Evolutionary conservation across 2,113 vertebrate genomes (phyloP).

Genomic region (western clawed frog (Xenopus tropicalis)): DNA sequence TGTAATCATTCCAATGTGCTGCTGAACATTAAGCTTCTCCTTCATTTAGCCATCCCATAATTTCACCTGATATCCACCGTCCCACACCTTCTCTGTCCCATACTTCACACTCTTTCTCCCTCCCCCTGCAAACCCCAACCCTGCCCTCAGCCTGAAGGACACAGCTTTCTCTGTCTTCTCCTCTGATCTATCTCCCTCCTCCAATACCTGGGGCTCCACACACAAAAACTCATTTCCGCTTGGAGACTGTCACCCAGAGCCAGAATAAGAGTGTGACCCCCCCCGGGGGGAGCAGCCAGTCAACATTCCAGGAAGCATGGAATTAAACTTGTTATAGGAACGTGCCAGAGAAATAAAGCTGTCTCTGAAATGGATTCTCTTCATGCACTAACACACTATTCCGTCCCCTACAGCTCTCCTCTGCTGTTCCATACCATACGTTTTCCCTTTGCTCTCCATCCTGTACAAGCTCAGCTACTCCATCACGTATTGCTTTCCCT

Average conservation of each 20-base stretch:
- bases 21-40: not conserved
- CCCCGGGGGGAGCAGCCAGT: conserved; percentile 19
- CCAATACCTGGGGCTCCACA: conserved; percentile 11
- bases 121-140: not conserved
- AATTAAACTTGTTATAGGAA: conserved; percentile 31
- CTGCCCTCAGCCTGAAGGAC: not conserved
- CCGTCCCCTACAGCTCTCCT: not conserved
- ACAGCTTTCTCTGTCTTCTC: conserved; percentile 11
- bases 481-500: no score
- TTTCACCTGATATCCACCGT: not conserved
- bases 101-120: not conserved
- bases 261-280: conserved; percentile 28
- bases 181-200: conserved; percentile 19
- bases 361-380: conserved; percentile 19
- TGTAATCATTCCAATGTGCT: not conserved
- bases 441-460: no score
- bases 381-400: not conserved
- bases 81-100: not conserved
- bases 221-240: conserved; percentile 33
- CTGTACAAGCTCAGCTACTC: no score
- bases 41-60: not conserved
- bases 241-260: conserved; percentile 31
- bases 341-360: conserved; percentile 24
- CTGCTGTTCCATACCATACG: not conserved
- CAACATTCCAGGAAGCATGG: conserved; percentile 32